Base-by-base conservation (phyloP, 1,140 invertebrate species). In the Pachyrhynchus sulphureomaculatus region DNA sequence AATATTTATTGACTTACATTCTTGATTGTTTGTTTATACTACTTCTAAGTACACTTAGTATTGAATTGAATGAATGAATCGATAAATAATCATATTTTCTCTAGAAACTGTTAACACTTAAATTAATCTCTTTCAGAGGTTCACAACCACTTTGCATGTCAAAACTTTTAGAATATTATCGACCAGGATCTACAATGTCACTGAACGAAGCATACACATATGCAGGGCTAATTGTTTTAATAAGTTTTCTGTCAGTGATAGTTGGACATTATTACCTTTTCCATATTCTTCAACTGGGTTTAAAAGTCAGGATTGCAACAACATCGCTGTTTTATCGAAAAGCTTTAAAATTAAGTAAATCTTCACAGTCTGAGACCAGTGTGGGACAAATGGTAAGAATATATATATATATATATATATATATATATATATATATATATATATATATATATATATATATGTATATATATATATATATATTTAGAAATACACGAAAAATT, bases 301-400 rank as follows among this genome's bases (percentile, higher is more conserved):
- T 93, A 86, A 88, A 90, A 75, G 83, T 91, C 60, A 81, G 90
- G 56, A 81, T 93, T 26, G 87, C 89, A 1, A 87, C 86, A 73
- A 89, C 86, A 67, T 88, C 89, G 0, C 78, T 93, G 32, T 86
- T 93, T 63, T 94, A 93, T 76, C 83, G 89, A 72, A 93, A 93
- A 81, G 85, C 80, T 2, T 69, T 87, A 37, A 77, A 75, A 64
- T 68, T 87, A 0, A 84, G 82, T 5, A 80, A 79, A 60, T 81
- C 79, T 9, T 86, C 89, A 10, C 75, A 91, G 13, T 84, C 84
- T 0, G 83, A 88, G 72, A 91, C 90, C 0, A 86, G 91, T 0
- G 80, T 88, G 1, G 92, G 92, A 0, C 88, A 92, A 71, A 88
- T 93, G 41, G 86, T 95, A 0, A 95, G 94, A 74, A 79, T 95